Percentiles rank a stretch among this genome's conserved stretches.
phyloP scores from a whole-genome alignment of 2,797 vertebrate species.

The Linurgus olivaceus region DNA sequence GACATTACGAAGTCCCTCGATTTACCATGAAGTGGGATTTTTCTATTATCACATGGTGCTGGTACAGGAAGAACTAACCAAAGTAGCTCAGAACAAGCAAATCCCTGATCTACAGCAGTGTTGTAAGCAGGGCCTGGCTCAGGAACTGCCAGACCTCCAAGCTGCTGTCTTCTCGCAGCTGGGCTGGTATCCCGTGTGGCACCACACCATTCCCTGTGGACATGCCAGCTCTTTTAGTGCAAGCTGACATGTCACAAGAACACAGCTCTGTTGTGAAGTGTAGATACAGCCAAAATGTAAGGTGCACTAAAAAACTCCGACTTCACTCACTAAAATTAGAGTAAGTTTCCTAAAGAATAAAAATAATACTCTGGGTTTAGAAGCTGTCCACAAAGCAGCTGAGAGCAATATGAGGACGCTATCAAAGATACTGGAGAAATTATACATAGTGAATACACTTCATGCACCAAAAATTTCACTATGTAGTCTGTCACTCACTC shows the following conservation, averaged over 20 bases:
- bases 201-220: neutral
- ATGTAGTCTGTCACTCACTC: neutral
- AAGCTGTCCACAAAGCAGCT: neutral
- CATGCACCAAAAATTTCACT: neutral
- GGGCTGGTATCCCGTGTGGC: neutral
- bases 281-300: neutral
- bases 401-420: neutral
- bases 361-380: neutral
- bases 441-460: neutral
- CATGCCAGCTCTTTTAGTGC: neutral
- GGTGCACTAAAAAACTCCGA: neutral
- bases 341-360: neutral
- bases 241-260: neutral
- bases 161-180: neutral
- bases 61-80: neutral
- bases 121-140: accelerated
- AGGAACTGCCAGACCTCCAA: neutral
- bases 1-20: neutral
- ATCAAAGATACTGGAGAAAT: neutral
- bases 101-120: neutral
- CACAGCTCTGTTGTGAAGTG: neutral
- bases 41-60: neutral
- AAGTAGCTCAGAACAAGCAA: neutral
- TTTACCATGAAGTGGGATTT: neutral
- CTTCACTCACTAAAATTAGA: neutral